Evolutionary conservation across 2,797 vertebrate species (phyloP), one percentile per base, ranked within the genome.

Genomic region (Nannoperca obscura): DNA sequence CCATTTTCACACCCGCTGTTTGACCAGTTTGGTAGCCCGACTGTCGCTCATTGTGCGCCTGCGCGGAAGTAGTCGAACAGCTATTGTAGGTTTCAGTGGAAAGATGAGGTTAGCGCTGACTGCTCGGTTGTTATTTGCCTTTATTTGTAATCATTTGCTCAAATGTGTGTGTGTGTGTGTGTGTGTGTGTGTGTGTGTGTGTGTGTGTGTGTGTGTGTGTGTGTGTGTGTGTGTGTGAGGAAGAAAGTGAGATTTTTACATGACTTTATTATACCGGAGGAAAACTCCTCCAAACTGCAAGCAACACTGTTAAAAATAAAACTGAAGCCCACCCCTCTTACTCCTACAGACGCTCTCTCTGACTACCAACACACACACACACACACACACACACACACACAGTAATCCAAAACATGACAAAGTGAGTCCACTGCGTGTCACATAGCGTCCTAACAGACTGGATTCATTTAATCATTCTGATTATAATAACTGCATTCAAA

Each of bases 1-100:
- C 97, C 96, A 97, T 97, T 96, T 97, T 97, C 95, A 96, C 96
- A 94, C 95, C 95, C 95, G 96, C 96, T 94, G 95, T 94, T 95
- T 95, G 87, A 95, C 94, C 95, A 96, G 95, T 96, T 96, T 95
- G 95, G 93, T 93, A 95, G 92, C 90, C 94, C 89, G 90, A 91
- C 80, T 94, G 92, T 92, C 88, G 88, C 90, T 92, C 89, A 81
- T 88, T 83, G 83, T 95, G 92, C 95, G 93, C 95, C 85, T 93
- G 95, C 94, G 96, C 93, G 87, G 80, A 92, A 87, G 87, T 80
- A 72, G 72, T 58, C 63, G 11, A 46, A 13, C 40, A 57, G 75
- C 63, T 71, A 44, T 73, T 75, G 63, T 20, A 44, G 77, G 65
- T 71, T 84, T 70, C 58, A 66, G 36, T 20, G 14, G 46, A 66